Percentiles rank a stretch among this genome's conserved stretches.
Evolutionary conservation across 2,113 vertebrate genomes (phyloP).

Genomic region (Brachyistius frenatus): DNA sequence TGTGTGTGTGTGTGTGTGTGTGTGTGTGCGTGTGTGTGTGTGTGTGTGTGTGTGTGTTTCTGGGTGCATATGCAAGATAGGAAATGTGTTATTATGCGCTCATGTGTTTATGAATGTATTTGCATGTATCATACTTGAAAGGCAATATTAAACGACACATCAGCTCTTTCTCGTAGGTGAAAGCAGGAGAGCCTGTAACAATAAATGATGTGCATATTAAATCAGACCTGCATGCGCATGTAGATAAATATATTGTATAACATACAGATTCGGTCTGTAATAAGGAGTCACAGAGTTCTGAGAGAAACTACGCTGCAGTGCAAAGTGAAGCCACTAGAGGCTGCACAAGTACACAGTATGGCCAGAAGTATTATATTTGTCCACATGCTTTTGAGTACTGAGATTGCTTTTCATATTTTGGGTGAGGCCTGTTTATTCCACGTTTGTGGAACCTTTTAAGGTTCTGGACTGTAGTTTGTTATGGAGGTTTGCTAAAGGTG

Average conservation of each 20-base stretch:
- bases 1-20: conserved; percentile 21
- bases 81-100: conserved; percentile 58
- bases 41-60: conserved; percentile 32
- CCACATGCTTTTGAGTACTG: background rate
- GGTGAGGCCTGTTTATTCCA: background rate
- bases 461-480: too few species aligned
- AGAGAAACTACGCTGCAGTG: conserved; percentile 26
- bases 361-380: background rate
- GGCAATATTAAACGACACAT: background rate
- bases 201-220: background rate
- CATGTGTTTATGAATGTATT: conserved; percentile 30
- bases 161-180: background rate
- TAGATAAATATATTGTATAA: background rate
- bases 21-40: conserved; percentile 45
- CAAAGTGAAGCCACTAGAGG: conserved; percentile 63
- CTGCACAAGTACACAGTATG: conserved; percentile 27
- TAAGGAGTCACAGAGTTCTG: background rate
- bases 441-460: background rate
- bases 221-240: background rate
- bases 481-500: too few species aligned
- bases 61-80: conserved; percentile 65
- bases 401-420: background rate
- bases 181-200: background rate
- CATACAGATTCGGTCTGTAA: background rate
- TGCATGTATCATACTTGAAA: background rate